A percentile compares a stretch with the other conserved stretches of the same genome.
Evolutionary conservation across 2,888 invertebrate genomes (phyloP).

Genomic region (Penaeus monodon): DNA sequence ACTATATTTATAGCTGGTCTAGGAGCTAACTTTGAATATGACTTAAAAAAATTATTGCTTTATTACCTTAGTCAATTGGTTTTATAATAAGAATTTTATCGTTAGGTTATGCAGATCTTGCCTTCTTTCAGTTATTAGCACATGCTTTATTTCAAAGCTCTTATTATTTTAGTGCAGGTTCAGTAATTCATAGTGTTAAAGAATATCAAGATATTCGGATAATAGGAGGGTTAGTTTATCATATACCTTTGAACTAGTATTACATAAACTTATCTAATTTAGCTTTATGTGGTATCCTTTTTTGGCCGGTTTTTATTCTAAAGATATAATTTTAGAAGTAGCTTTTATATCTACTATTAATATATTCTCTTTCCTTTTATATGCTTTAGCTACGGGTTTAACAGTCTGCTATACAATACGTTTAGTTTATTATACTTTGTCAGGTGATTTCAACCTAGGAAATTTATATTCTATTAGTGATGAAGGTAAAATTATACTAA

Average conservation of each 20-base stretch:
- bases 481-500: too few relatives aligned
- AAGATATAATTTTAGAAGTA: slow-evolving; percentile 77
- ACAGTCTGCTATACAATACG: too few relatives aligned
- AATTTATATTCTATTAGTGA: too few relatives aligned
- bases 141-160: slow-evolving; percentile 84
- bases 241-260: slow-evolving; percentile 73
- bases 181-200: slow-evolving; percentile 77
- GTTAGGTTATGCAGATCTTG: slow-evolving; percentile 74
- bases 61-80: slow-evolving; percentile 82
- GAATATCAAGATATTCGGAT: slow-evolving; percentile 79
- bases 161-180: slow-evolving; percentile 81
- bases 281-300: slow-evolving; percentile 78
- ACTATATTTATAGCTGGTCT: slow-evolving; percentile 69
- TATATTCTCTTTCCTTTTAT: slow-evolving; percentile 67
- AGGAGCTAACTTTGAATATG: slow-evolving; percentile 71
- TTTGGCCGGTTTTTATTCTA: slow-evolving; percentile 78
- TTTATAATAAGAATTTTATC: slow-evolving; percentile 79
- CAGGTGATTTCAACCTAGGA: too few relatives aligned
- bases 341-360: slow-evolving; percentile 74
- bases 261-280: slow-evolving; percentile 76
- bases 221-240: slow-evolving; percentile 73
- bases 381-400: too few relatives aligned
- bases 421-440: too few relatives aligned
- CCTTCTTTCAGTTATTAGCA: slow-evolving; percentile 80
- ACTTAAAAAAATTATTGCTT: slow-evolving; percentile 85